Conservation (phyloP, 2,888 invertebrate species). For the Agrotis exclamationis region DNA sequence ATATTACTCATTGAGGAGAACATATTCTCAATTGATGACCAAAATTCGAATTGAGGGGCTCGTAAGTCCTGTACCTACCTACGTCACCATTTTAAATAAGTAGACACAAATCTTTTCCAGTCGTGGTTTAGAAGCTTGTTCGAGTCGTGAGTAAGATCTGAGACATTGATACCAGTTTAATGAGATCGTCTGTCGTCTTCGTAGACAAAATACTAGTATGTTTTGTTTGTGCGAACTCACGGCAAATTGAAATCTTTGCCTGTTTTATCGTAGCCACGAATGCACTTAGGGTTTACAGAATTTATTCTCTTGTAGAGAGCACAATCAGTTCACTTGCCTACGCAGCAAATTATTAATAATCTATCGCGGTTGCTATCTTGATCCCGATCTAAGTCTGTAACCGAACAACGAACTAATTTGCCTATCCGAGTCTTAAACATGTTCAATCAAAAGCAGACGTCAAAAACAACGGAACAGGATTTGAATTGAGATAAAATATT, state of each 20-base stretch:
- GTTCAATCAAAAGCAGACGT: no score
- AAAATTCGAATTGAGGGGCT: not conserved
- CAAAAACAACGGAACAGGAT: no score
- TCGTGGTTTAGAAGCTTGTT: conserved; percentile 40
- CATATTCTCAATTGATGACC: not conserved
- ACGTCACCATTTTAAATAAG: conserved; percentile 28
- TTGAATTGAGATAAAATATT: no score
- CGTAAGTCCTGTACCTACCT: conserved; percentile 2
- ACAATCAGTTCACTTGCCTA: no score
- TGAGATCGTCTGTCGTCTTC: conserved; percentile 58
- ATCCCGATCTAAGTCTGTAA: no score
- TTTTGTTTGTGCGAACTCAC: conserved; percentile 47
- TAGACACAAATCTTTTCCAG: conserved; percentile 38
- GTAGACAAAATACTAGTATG: conserved; percentile 58
- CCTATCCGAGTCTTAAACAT: no score
- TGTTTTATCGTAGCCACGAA: not conserved
- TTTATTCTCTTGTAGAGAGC: no score
- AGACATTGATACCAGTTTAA: conserved; percentile 64
- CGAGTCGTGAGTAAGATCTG: conserved; percentile 58
- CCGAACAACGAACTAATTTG: no score
- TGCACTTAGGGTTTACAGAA: not conserved
- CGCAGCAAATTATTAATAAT: no score
- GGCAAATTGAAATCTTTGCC: conserved; percentile 13
- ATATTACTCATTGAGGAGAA: not conserved
- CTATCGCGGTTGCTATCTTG: no score